Evolutionary conservation across 1,140 invertebrate species (phyloP).

Genomic region (Dreissena polymorpha): DNA sequence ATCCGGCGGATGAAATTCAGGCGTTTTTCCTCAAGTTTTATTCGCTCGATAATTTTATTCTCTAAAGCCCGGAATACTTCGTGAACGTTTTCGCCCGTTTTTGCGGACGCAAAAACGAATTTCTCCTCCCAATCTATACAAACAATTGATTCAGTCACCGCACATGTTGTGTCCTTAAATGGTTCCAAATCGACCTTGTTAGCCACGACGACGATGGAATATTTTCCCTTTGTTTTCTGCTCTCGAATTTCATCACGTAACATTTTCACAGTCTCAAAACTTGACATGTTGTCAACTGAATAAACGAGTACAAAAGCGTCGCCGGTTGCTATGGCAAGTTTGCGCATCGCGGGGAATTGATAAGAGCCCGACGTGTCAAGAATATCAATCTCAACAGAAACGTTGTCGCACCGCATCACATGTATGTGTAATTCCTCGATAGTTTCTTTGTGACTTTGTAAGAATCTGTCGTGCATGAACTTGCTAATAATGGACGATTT

Average conservation of each 20-base stretch:
- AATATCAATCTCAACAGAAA: constrained; percentile 81
- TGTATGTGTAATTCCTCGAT: constrained; percentile 94
- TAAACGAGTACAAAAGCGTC: constrained; percentile 95
- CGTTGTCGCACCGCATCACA: constrained; percentile 87
- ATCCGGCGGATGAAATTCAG: constrained; percentile 14
- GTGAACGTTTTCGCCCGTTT: constrained; percentile 31
- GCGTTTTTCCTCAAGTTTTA: constrained; percentile 12
- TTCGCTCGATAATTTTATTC: constrained; percentile 9
- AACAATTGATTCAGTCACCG: constrained; percentile 63
- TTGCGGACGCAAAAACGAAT: constrained; percentile 30
- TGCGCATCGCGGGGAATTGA: constrained; percentile 95
- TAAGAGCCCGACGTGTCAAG: constrained; percentile 91
- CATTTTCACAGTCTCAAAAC: constrained; percentile 84
- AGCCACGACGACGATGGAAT: constrained; percentile 66
- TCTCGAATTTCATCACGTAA: constrained; percentile 65
- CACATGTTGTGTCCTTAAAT: constrained; percentile 32
- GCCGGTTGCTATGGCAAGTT: constrained; percentile 91
- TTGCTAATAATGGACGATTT: constrained; percentile 95
- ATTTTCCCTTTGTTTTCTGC: constrained; percentile 51
- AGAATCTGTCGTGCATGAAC: constrained; percentile 88
- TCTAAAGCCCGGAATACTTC: constrained; percentile 6
- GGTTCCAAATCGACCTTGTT: constrained; percentile 66
- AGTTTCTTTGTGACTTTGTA: constrained; percentile 92
- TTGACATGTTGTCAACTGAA: constrained; percentile 89
- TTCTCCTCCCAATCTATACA: constrained; percentile 65